Evolutionary conservation across 2,888 invertebrate species (phyloP), one percentile per base, ranked within the genome.

Genomic region (Oxytorus armatus): DNA sequence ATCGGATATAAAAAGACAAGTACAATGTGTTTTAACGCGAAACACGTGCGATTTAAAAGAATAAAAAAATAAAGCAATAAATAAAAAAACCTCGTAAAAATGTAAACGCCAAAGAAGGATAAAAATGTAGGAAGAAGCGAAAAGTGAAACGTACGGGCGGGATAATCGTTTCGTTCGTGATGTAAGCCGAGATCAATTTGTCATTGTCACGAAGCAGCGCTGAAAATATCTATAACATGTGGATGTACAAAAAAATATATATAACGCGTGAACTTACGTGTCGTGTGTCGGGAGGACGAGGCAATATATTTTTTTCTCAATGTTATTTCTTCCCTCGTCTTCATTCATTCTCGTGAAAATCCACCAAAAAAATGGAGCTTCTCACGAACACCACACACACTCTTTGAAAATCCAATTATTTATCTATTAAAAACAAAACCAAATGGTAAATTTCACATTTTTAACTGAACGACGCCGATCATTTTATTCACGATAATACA

Each of bases 1-100:
- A n/a, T n/a, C n/a, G n/a, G n/a, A n/a, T n/a, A n/a, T n/a, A n/a
- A n/a, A n/a, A n/a, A n/a, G n/a, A n/a, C n/a, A n/a, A n/a, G n/a
- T n/a, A n/a, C n/a, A n/a, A n/a, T n/a, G n/a, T n/a, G n/a, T n/a
- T n/a, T n/a, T n/a, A n/a, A n/a, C n/a, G n/a, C n/a, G n/a, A n/a
- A n/a, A n/a, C n/a, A n/a, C n/a, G n/a, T n/a, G n/a, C n/a, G n/a
- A n/a, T n/a, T n/a, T n/a, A n/a, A n/a, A n/a, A n/a, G n/a, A n/a
- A n/a, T n/a, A n/a, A n/a, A n/a, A n/a, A n/a, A n/a, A n/a, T n/a
- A n/a, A n/a, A n/a, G 18, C 21, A 8, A 29, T 68, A 53, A n/a
- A 21, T 42, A 23, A 18, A n/a, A 21, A 25, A 16, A 51, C 14
- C 25, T 73, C 72, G 51, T 63, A n/a, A 51, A 70, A 63, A 73